phyloP scores from a whole-genome alignment of 2,888 invertebrate species.

The Oscheius sp. region DNA sequence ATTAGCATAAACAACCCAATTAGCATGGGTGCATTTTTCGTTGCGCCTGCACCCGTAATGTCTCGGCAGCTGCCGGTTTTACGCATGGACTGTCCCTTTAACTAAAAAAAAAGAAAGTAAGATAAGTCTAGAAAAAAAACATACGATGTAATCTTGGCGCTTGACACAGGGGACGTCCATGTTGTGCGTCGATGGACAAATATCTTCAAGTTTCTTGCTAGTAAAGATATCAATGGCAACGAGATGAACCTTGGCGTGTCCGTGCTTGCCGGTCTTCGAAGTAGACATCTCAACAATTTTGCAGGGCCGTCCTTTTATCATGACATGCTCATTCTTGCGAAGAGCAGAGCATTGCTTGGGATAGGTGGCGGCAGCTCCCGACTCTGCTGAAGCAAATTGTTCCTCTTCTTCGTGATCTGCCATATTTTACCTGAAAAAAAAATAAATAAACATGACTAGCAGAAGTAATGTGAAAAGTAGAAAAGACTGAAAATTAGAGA shows the following conservation, averaged over 20 bases:
- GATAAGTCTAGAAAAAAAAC: conserved; percentile 18
- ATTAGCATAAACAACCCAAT: no score
- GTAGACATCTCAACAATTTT: conserved; percentile 99
- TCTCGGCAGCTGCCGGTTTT: no score
- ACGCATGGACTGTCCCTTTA: no score
- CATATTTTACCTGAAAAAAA: conserved; percentile 47
- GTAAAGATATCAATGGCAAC: conserved; percentile 93
- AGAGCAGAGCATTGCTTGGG: conserved; percentile 99
- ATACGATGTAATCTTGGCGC: conserved; percentile 90
- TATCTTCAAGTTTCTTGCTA: conserved; percentile 96
- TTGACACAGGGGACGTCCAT: conserved; percentile 99
- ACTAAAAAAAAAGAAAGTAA: not conserved
- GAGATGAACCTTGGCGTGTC: conserved; percentile 96
- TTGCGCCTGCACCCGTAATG: no score
- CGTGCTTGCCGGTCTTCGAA: conserved; percentile 99
- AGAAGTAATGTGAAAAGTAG: no score
- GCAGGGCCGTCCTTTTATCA: conserved; percentile 96
- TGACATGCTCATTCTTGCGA: conserved; percentile 98
- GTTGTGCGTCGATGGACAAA: conserved; percentile 99
- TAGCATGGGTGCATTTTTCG: not conserved
- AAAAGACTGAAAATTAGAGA: no score
- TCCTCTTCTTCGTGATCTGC: conserved; percentile 68
- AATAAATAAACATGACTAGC: not conserved
- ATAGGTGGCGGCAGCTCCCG: conserved; percentile 90
- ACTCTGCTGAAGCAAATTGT: conserved; percentile 71